These are phyloP conservation scores for Falco concolor DNA, from an alignment of 2,797 vertebrate genomes.

Conservation along the genomic window DNA sequence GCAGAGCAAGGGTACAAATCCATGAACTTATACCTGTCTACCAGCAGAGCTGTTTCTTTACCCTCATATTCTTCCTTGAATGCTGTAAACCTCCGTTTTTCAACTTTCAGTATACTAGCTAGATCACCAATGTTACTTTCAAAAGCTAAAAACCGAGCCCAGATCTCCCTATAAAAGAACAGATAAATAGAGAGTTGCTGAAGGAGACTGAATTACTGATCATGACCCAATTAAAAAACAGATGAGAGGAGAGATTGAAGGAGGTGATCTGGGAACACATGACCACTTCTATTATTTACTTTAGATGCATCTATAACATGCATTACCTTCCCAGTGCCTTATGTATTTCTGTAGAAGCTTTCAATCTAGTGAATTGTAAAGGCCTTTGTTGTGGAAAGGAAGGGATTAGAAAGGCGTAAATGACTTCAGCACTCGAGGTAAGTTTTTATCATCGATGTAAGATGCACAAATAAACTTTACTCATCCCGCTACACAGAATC, in stretches of 20 bases:
- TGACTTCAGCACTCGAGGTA: not conserved
- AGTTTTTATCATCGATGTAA: not conserved
- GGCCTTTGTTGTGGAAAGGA: not conserved
- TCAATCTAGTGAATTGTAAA: not conserved
- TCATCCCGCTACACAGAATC: not conserved
- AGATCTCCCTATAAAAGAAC: constrained; percentile 86
- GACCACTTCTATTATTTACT: not conserved
- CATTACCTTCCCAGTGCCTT: not conserved
- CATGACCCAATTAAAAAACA: not conserved
- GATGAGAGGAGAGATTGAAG: not conserved
- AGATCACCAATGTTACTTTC: constrained; percentile 98
- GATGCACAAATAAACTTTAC: not conserved
- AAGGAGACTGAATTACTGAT: not conserved
- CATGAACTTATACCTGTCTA: constrained; percentile 99
- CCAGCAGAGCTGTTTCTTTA: constrained; percentile 95
- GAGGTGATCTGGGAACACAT: not conserved
- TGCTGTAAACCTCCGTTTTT: constrained; percentile 92
- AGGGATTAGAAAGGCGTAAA: not conserved
- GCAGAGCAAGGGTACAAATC: constrained; percentile 95
- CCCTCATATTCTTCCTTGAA: constrained; percentile 98
- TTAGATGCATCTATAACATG: not conserved
- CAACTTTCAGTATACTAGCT: constrained; percentile 97
- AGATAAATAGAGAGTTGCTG: not conserved
- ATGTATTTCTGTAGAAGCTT: not conserved
- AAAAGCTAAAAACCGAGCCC: constrained; percentile 96